phyloP scores from a whole-genome alignment of 2,888 invertebrate species.

The Leucozona laternaria region DNA sequence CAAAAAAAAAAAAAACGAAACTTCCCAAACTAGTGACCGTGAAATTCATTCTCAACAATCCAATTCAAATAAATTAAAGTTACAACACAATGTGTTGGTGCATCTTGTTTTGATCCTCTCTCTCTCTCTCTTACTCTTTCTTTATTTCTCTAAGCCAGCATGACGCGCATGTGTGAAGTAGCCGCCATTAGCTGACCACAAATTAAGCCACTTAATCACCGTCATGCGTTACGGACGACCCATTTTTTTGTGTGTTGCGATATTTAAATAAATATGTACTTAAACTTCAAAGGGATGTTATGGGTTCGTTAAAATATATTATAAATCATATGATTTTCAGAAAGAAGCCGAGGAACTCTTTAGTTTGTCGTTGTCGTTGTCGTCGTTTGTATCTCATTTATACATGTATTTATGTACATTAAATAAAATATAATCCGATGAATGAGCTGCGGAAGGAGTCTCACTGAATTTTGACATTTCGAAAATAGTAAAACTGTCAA shows the following conservation, averaged over 20 bases:
- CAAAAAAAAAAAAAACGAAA: slow-evolving; percentile 54
- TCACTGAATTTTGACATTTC: too few species aligned
- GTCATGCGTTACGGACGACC: slow-evolving; percentile 53
- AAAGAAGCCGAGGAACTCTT: not conserved
- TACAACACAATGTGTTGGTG: slow-evolving; percentile 37
- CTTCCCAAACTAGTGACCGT: slow-evolving; percentile 68
- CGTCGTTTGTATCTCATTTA: not conserved
- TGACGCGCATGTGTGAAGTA: slow-evolving; percentile 52
- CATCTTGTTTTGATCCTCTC: not conserved
- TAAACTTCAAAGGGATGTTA: not conserved
- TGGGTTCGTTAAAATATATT: not conserved
- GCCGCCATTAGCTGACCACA: slow-evolving; percentile 60
- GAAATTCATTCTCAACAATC: slow-evolving; percentile 66
- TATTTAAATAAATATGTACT: not conserved
- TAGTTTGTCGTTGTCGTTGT: not conserved
- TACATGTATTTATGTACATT: too few species aligned
- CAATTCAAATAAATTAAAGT: slow-evolving; percentile 49
- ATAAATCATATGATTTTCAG: not conserved
- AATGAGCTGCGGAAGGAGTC: too few species aligned
- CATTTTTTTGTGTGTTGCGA: slow-evolving; percentile 21
- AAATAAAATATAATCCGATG: too few species aligned
- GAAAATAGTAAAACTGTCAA: too few species aligned
- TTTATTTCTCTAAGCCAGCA: not conserved
- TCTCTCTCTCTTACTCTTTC: not conserved
- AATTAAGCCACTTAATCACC: slow-evolving; percentile 74